phyloP scores from a whole-genome alignment of 2,113 vertebrate species.

The Boulengeromyrus knoepffleri region DNA sequence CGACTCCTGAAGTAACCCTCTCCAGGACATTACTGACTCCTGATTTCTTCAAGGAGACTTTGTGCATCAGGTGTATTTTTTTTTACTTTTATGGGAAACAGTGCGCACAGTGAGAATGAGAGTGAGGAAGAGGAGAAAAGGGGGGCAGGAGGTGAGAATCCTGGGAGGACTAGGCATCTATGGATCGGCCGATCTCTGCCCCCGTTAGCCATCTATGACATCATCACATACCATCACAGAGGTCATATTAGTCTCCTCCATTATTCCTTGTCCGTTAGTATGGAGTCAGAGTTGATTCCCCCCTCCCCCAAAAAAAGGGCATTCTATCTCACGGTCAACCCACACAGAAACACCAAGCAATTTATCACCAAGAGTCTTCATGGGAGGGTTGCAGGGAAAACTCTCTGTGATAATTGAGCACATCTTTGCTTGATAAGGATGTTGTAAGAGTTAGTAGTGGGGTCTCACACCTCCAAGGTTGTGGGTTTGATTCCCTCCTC shows the following conservation, averaged over 20 bases:
- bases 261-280: neutral
- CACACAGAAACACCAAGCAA: neutral
- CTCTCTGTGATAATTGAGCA: neutral
- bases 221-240: neutral
- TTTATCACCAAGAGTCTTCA: neutral
- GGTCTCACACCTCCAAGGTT: neutral
- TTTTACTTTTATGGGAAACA: neutral
- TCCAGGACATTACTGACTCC: neutral
- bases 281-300: neutral
- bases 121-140: neutral
- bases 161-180: neutral
- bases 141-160: neutral
- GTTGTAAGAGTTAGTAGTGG: neutral
- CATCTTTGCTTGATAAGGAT: neutral
- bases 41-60: neutral
- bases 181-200: neutral
- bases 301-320: neutral
- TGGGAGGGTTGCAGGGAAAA: neutral
- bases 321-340: neutral
- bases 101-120: neutral
- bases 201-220: neutral
- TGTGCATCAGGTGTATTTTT: neutral
- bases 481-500: neutral
- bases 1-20: neutral
- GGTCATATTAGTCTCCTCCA: neutral